Evolutionary conservation across 2,888 invertebrate species (phyloP), one percentile per base, ranked within the genome.

Genomic region (Leptinotarsa peninsularis): DNA sequence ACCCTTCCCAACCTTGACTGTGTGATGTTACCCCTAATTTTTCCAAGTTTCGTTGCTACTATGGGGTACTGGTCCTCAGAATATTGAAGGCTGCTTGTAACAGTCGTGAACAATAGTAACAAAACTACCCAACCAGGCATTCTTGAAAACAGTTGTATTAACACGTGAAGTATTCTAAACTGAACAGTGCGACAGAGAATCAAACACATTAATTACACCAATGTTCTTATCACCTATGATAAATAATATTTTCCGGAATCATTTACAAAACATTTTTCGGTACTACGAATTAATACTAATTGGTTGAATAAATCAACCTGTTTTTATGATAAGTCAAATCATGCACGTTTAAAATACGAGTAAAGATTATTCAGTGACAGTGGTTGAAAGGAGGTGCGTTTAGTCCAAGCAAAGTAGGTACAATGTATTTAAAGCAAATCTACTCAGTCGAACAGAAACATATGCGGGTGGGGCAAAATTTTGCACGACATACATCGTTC

Each of bases 1-100:
- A 76, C 76, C 76, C 83, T 85, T 33, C 83, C 85, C 68, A 83
- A 67, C 67, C 85, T 81, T 49, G 84, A 83, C 49, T 81, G 82
- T 21, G 86, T 74, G 10, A 82, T 78, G 15, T 82, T 76, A 14
- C 86, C 86, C 73, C 83, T 81, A 7, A 85, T 77, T 78, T 83
- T 80, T 4, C 86, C 86, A 49, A 83, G 49, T 4, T 85, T 82
- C 7, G 83, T 83, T 5, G 77, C 79, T 7, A 82, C 79, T 71
- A 81, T 49, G 4, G 80, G 80, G 84, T 43, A 83, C 85, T 71
- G 81, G 67, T 67, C 84, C n/a, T 18, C 18, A 54, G 7, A 4
- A 21, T 4, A 58, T 21, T 14, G 23, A 15, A 21, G 14, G 2
- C 21, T 13, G 14, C 15, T 4, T 21, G 3, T 23, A 18, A 58